These are phyloP conservation scores for Mallotus villosus DNA, from an alignment of 2,797 vertebrate species.

Conservation along the genomic window DNA sequence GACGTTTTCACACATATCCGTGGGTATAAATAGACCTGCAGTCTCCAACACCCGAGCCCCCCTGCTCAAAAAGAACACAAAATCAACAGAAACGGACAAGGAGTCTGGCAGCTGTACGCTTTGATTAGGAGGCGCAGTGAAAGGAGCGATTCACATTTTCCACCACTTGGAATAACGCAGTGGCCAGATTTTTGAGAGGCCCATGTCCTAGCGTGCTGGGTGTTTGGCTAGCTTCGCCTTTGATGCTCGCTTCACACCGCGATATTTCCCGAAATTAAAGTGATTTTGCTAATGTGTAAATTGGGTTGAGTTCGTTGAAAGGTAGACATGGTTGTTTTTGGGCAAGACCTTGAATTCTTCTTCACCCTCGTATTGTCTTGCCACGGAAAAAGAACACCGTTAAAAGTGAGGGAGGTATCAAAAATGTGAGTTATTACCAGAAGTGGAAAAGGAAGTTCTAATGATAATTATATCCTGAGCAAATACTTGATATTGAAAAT, in stretches of 20 bases:
- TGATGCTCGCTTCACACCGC: conserved; percentile 48
- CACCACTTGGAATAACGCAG: conserved; percentile 49
- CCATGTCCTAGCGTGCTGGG: background rate
- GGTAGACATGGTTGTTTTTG: conserved; percentile 55
- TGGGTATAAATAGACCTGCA: background rate
- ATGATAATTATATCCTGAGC: conserved; percentile 60
- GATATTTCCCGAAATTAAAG: conserved; percentile 52
- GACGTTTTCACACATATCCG: conserved; percentile 22
- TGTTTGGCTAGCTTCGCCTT: conserved; percentile 21
- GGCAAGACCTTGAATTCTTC: conserved; percentile 54
- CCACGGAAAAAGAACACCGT: conserved; percentile 42
- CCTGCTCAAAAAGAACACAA: conserved; percentile 26
- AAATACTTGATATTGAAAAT: conserved; percentile 49
- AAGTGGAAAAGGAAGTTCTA: conserved; percentile 55
- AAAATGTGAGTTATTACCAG: conserved; percentile 55
- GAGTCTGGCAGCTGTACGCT: conserved; percentile 44
- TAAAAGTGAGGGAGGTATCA: conserved; percentile 31
- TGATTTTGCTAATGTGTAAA: conserved; percentile 60
- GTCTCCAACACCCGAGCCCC: background rate
- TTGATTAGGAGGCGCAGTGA: conserved; percentile 41
- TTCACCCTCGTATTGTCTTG: conserved; percentile 28
- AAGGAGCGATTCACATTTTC: conserved; percentile 55
- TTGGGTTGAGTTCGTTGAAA: conserved; percentile 49
- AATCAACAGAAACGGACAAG: conserved; percentile 44
- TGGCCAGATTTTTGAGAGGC: background rate